Evolutionary conservation across 2,888 invertebrate genomes (phyloP), one percentile per base, ranked within the genome.

Genomic region (Seladonia tumulorum): DNA sequence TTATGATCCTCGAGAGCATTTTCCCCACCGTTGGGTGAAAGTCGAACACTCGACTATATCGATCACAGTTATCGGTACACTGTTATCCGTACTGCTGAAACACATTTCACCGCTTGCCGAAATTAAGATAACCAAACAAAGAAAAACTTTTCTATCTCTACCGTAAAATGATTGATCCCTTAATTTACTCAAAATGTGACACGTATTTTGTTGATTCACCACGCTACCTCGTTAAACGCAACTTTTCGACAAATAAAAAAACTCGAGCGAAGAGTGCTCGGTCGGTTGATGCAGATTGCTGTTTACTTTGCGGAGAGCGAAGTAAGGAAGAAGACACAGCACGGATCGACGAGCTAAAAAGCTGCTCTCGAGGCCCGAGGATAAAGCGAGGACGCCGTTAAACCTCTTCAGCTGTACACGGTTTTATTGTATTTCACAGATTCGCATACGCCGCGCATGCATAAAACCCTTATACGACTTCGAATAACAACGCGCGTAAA

Each of bases 371-470:
- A 16, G 29, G 29, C 8, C 8, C 5, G 63, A 35, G 16, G 63
- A 29, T 63, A 63, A 16, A 29, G 63, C 0, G 2, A 63, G 29
- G 29, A 14, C 29, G 63, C 18, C 63, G 18, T 29, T 63, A 63
- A 63, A 35, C 18, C 63, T 63, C 63, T 29, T 35, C 63, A 8
- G 29, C 63, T 35, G 29, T 35, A 63, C 18, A 29, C 18, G 63
- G 63, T 63, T 63, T 63, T 63, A 63, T 63, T 63, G 63, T 35
- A 8, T 63, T 63, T 35, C 63, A 18, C 63, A 29, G 63, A 63
- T 63, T 63, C 63, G 63, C 63, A 63, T 63, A 63, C 63, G 63
- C 8, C 18, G 63, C 63, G 63, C 5, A 29, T 63, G 18, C 63
- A 63, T 63, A 63, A 63, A 63, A 29, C 14, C 18, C 29, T 63